Percentiles rank a stretch among this genome's conserved stretches.
Conservation (phyloP, 2,888 invertebrate genomes). For the Serripes groenlandicus region DNA sequence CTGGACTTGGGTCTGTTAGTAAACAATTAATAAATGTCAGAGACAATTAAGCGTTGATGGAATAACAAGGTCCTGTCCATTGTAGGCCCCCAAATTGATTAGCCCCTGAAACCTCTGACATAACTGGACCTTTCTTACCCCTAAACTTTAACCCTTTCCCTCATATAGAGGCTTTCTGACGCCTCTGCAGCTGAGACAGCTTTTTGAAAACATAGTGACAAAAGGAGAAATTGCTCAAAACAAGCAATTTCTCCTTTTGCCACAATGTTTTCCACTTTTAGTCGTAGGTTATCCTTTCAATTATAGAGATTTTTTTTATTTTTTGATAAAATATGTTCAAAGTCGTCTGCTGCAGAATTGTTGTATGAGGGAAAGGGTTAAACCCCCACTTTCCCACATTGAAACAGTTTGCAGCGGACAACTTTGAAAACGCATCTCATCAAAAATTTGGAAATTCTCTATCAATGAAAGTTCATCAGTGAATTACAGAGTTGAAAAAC, state of each 20-base stretch:
- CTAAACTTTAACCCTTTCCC: background rate
- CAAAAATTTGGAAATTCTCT: too few relatives aligned
- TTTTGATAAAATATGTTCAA: too few relatives aligned
- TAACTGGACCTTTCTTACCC: background rate
- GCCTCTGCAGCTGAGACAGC: background rate
- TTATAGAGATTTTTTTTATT: too few relatives aligned
- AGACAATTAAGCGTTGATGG: slow-evolving; percentile 53
- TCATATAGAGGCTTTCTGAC: background rate
- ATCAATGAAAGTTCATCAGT: too few relatives aligned
- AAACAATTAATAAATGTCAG: slow-evolving; percentile 67
- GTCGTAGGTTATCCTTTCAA: too few relatives aligned
- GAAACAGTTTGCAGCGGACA: too few relatives aligned
- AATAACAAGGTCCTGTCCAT: slow-evolving; percentile 11
- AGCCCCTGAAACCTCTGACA: background rate
- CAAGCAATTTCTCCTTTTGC: background rate
- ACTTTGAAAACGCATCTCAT: too few relatives aligned
- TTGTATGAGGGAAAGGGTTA: too few relatives aligned
- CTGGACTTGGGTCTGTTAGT: too few relatives aligned
- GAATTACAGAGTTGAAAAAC: too few relatives aligned
- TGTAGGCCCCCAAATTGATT: slow-evolving; percentile 7
- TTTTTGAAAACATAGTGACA: background rate
- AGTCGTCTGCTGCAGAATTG: too few relatives aligned
- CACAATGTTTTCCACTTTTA: slow-evolving; percentile 3
- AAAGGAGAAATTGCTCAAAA: slow-evolving; percentile 5
- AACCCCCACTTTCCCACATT: too few relatives aligned